Conservation (phyloP, 2,113 vertebrate genomes). For the Gymnobelideus leadbeateri region DNA sequence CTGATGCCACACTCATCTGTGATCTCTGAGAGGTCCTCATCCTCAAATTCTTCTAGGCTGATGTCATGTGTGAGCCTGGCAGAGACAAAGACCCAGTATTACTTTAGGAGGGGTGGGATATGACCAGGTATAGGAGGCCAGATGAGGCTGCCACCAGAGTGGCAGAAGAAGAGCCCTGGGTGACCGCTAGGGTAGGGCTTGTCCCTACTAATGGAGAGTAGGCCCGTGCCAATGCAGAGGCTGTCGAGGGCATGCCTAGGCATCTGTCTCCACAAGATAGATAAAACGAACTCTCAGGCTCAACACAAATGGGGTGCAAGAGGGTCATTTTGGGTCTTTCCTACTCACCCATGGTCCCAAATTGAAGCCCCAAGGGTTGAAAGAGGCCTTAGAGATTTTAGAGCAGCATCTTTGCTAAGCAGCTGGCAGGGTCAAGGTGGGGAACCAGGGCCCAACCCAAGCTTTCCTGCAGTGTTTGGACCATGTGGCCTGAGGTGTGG, state of each 20-base stretch:
- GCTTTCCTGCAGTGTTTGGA: not conserved
- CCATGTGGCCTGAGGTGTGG: not conserved
- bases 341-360: not conserved
- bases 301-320: not conserved
- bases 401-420: not conserved
- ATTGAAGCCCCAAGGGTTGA: not conserved
- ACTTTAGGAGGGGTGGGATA: conserved; percentile 25
- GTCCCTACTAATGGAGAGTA: not conserved
- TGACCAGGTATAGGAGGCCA: too few relatives aligned
- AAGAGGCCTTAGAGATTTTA: not conserved
- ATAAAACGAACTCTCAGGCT: not conserved
- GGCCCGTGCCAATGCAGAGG: not conserved
- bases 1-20: conserved; percentile 95
- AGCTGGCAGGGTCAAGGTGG: not conserved
- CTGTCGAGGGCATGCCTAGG: too few relatives aligned
- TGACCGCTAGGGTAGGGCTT: not conserved
- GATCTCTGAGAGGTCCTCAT: conserved; percentile 98
- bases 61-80: conserved; percentile 98
- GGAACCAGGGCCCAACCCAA: not conserved
- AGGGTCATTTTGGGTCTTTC: not conserved
- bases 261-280: not conserved
- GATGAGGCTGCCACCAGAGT: too few relatives aligned
- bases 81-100: conserved; percentile 60
- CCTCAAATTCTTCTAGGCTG: conserved; percentile 98
- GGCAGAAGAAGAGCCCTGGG: too few relatives aligned